Percentiles rank a stretch among this genome's conserved stretches.
Evolutionary conservation across 1,140 invertebrate genomes (phyloP).

Genomic region (Meloidogyne exigua): DNA sequence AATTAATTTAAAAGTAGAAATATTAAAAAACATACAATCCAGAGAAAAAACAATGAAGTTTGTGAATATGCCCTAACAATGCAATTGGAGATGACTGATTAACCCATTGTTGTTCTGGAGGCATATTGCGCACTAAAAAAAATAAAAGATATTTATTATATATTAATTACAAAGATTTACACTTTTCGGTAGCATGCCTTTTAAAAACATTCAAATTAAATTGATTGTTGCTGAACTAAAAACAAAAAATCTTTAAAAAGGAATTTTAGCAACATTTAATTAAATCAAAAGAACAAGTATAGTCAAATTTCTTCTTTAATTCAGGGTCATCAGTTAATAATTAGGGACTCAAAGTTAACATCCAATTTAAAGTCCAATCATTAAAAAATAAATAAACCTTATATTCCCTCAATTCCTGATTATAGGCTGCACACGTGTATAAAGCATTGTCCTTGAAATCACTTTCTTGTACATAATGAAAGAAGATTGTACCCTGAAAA

Average conservation of each 20-base stretch:
- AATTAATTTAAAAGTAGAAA: too few relatives aligned
- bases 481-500: slow-evolving; percentile 63
- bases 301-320: too few relatives aligned
- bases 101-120: slow-evolving; percentile 63
- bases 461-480: slow-evolving; percentile 60
- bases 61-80: slow-evolving; percentile 60
- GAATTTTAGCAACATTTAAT: neutral
- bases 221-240: slow-evolving; percentile 29
- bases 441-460: slow-evolving; percentile 62
- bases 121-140: slow-evolving; percentile 48
- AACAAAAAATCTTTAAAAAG: neutral
- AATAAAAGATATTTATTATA: neutral
- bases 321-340: too few relatives aligned
- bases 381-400: slow-evolving; percentile 49
- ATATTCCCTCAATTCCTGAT: slow-evolving; percentile 60
- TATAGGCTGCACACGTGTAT: slow-evolving; percentile 63
- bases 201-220: slow-evolving; percentile 15
- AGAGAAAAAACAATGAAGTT: slow-evolving; percentile 63
- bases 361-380: too few relatives aligned
- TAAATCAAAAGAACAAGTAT: too few relatives aligned
- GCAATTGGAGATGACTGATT: slow-evolving; percentile 63
- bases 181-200: slow-evolving; percentile 31
- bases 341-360: too few relatives aligned
- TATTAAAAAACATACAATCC: slow-evolving; percentile 56
- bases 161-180: slow-evolving; percentile 35